Percentiles rank a stretch among this genome's conserved stretches.
These are phyloP conservation scores for Cyrtorhinus lividipennis DNA, from an alignment of 1,140 invertebrate genomes.

Conservation along the genomic window DNA sequence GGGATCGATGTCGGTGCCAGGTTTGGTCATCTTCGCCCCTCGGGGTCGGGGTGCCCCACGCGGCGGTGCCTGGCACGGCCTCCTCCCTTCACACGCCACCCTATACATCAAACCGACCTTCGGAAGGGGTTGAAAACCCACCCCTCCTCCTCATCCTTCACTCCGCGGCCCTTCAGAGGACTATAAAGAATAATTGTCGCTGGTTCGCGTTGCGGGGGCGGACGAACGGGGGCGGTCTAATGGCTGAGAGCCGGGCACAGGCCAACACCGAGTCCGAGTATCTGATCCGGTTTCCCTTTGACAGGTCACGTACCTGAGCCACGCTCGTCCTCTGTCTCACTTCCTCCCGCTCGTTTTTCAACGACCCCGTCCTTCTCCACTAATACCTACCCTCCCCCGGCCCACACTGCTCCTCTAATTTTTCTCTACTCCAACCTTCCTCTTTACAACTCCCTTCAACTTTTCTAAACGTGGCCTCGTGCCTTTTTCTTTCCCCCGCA, in stretches of 20 bases:
- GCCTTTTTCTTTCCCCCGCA: no score
- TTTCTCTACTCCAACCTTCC: neutral
- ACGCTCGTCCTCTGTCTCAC: neutral
- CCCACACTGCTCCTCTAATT: neutral
- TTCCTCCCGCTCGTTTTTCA: neutral
- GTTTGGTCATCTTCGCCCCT: slow-evolving; percentile 9
- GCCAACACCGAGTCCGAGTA: slow-evolving; percentile 10
- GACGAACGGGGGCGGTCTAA: neutral
- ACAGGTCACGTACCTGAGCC: slow-evolving; percentile 11
- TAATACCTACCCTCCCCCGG: neutral
- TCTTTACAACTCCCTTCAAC: neutral
- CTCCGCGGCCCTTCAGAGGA: neutral
- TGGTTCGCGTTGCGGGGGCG: neutral
- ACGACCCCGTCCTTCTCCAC: neutral
- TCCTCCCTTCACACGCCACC: slow-evolving; percentile 11
- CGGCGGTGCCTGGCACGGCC: neutral
- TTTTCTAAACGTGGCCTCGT: no score
- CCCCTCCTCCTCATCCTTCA: neutral
- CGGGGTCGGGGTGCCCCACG: neutral
- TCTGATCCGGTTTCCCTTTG: neutral
- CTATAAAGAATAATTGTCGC: slow-evolving; percentile 17
- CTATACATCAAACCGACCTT: slow-evolving; percentile 7
- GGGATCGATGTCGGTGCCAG: slow-evolving; percentile 12
- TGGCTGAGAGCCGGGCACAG: slow-evolving; percentile 10
- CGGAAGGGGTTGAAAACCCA: no score